Evolutionary conservation across 2,113 vertebrate species (phyloP).

Genomic region (Turnix velox): DNA sequence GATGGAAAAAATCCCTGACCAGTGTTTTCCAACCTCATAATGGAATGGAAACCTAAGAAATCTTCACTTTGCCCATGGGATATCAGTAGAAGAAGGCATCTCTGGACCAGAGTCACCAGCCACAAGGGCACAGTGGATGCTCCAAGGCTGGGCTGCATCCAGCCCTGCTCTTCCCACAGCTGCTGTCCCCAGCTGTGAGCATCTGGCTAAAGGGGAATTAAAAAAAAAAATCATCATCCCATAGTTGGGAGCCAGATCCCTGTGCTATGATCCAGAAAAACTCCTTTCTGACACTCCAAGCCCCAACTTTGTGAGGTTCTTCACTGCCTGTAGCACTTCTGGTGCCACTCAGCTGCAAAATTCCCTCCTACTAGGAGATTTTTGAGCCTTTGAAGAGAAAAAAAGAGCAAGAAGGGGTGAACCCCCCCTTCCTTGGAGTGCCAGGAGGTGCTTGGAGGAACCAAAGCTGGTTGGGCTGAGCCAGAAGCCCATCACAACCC

Average conservation of each 20-base stretch:
- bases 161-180: background rate
- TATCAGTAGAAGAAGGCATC: background rate
- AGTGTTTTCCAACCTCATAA: too few species aligned
- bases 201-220: background rate
- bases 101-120: background rate
- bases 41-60: too few species aligned
- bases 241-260: background rate
- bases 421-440: background rate
- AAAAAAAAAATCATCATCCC: background rate
- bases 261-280: fast-evolving
- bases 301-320: background rate
- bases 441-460: background rate
- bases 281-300: background rate
- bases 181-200: background rate
- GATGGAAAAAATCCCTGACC: too few species aligned
- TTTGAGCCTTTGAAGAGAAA: background rate
- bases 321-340: fast-evolving
- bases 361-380: background rate
- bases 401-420: background rate
- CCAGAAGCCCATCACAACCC: background rate
- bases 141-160: background rate
- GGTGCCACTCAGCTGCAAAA: background rate
- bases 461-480: background rate
- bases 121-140: background rate
- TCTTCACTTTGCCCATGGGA: background rate